phyloP scores from a whole-genome alignment of 2,888 invertebrate species.

The Cosmorhoe ocellata region DNA sequence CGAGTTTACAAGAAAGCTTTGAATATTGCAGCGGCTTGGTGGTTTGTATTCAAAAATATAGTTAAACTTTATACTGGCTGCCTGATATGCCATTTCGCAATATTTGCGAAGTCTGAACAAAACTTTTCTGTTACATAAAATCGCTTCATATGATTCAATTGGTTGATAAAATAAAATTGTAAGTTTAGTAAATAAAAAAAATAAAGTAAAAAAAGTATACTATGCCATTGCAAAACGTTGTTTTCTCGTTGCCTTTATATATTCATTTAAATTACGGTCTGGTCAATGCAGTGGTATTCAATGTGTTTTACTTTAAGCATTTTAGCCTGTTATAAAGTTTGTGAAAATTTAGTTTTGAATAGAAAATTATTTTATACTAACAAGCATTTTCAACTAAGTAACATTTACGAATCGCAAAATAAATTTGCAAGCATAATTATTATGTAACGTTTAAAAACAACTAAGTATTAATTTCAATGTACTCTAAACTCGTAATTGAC shows the following conservation, averaged over 20 bases:
- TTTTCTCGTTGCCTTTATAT: not conserved
- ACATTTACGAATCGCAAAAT: conserved; percentile 11
- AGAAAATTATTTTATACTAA: not conserved
- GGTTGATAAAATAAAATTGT: not conserved
- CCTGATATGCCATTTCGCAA: not conserved
- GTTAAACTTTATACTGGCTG: not conserved
- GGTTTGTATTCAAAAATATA: not conserved
- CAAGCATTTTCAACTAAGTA: not conserved
- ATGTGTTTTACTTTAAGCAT: too few relatives aligned
- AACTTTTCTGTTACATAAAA: not conserved
- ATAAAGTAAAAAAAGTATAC: too few relatives aligned
- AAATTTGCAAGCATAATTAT: conserved; percentile 3
- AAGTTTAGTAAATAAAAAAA: not conserved
- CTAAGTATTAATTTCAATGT: conserved; percentile 16
- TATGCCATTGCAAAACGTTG: not conserved
- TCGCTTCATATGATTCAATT: conserved; percentile 6
- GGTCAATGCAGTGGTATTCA: conserved; percentile 1
- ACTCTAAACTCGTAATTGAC: conserved; percentile 34
- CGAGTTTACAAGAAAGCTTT: not conserved
- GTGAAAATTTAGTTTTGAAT: too few relatives aligned
- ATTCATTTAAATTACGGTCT: not conserved
- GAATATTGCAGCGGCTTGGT: not conserved
- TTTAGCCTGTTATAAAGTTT: too few relatives aligned
- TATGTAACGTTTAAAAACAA: conserved; percentile 1
- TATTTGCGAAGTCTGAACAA: not conserved